These are phyloP conservation scores for Diadumene lineata DNA, from an alignment of 92 coral and sea anemone genomes.

Conservation along the genomic window DNA sequence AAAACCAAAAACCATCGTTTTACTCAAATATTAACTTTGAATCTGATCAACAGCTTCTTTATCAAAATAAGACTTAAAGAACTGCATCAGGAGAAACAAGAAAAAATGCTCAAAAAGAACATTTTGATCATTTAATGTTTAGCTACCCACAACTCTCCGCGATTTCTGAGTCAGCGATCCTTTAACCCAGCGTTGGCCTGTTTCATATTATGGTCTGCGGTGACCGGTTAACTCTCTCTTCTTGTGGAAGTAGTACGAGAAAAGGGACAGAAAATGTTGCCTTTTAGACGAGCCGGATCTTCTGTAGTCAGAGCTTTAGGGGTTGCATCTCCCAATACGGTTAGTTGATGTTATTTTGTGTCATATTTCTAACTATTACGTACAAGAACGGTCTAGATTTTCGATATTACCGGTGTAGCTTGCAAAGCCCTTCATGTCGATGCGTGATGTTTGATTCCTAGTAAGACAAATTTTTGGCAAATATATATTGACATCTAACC, in stretches of 20 bases:
- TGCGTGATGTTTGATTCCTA: too few relatives aligned
- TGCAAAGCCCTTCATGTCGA: too few relatives aligned
- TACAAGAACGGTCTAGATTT: too few relatives aligned
- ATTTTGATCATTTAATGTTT: neutral
- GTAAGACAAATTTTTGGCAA: too few relatives aligned
- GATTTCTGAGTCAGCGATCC: constrained; percentile 14
- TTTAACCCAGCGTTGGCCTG: constrained; percentile 38
- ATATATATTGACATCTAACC: too few relatives aligned
- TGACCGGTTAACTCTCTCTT: constrained; percentile 34
- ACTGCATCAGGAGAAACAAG: too few relatives aligned
- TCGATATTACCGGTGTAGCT: too few relatives aligned
- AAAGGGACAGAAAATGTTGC: constrained; percentile 60
- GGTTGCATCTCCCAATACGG: constrained; percentile 62
- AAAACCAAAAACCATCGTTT: neutral
- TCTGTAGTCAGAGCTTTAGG: constrained; percentile 54
- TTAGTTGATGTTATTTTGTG: constrained; percentile 26
- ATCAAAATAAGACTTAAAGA: neutral
- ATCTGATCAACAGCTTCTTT: neutral
- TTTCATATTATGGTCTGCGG: constrained; percentile 67
- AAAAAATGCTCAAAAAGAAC: neutral
- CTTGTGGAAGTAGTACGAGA: neutral
- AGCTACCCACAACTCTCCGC: constrained; percentile 13
- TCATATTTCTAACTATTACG: too few relatives aligned
- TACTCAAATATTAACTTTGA: neutral
- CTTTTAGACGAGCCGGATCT: constrained; percentile 62